Percentiles rank a stretch among this genome's conserved stretches.
These are phyloP conservation scores for Drosophila nasuta DNA, from an alignment of 1,140 invertebrate genomes.

Conservation along the genomic window DNA sequence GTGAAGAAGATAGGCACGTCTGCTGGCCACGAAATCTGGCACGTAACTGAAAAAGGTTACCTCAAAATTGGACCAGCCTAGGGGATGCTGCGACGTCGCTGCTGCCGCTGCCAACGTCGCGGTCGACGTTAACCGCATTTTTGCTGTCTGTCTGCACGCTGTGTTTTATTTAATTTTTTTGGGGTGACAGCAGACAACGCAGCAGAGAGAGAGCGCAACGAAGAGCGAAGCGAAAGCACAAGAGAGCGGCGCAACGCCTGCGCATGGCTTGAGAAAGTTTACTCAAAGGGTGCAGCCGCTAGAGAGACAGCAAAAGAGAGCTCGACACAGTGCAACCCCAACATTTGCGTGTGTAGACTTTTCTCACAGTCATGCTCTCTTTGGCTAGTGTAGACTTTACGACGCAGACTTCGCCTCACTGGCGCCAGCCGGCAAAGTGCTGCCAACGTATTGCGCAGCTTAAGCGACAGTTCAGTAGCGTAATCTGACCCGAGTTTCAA, in stretches of 20 bases:
- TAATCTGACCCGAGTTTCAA: slow-evolving; percentile 49
- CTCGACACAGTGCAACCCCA: slow-evolving; percentile 38
- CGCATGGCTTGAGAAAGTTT: slow-evolving; percentile 42
- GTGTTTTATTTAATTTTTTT: slow-evolving; percentile 4
- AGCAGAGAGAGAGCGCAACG: neutral
- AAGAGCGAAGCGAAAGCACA: slow-evolving; percentile 11
- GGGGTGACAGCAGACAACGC: slow-evolving; percentile 15
- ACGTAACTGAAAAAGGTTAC: slow-evolving; percentile 67
- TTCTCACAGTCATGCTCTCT: slow-evolving; percentile 20
- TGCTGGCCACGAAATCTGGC: slow-evolving; percentile 64
- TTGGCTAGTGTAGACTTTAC: slow-evolving; percentile 18
- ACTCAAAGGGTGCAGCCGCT: slow-evolving; percentile 66
- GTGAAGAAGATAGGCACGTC: slow-evolving; percentile 49
- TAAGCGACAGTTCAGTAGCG: slow-evolving; percentile 43
- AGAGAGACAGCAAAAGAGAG: neutral
- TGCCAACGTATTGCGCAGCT: slow-evolving; percentile 65
- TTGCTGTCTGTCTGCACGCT: slow-evolving; percentile 38
- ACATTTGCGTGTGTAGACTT: slow-evolving; percentile 24
- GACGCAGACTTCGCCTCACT: slow-evolving; percentile 47
- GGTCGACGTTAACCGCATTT: slow-evolving; percentile 41
- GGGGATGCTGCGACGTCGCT: slow-evolving; percentile 64
- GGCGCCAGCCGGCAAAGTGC: slow-evolving; percentile 58
- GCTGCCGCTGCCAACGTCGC: slow-evolving; percentile 32
- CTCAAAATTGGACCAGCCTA: slow-evolving; percentile 49
- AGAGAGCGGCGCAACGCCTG: slow-evolving; percentile 44